Conservation (phyloP, 1,140 invertebrate species). For the Magallana angulata region DNA sequence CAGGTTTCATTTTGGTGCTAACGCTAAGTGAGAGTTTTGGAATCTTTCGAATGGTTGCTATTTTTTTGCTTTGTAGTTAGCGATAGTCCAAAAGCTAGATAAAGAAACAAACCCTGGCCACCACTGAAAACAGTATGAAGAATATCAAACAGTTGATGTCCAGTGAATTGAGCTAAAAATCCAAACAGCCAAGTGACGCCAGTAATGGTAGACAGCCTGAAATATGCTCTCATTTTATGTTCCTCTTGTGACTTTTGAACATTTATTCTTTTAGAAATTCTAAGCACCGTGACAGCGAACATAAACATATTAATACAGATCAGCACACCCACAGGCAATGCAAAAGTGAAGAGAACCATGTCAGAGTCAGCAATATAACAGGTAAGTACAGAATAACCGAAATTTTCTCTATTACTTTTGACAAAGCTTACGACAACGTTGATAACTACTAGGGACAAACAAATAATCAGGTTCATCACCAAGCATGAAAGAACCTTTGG, state of each 20-base stretch:
- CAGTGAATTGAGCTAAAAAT: background rate
- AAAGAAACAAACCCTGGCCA: conserved; percentile 14
- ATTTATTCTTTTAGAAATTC: background rate
- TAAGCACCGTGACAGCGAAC: background rate
- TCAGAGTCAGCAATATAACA: background rate
- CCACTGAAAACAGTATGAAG: conserved; percentile 9
- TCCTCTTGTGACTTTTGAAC: background rate
- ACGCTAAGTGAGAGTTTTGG: background rate
- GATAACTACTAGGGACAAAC: background rate
- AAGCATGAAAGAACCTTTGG: background rate
- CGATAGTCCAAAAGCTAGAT: background rate
- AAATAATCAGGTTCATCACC: background rate
- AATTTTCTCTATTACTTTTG: background rate
- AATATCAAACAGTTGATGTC: background rate
- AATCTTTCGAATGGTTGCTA: background rate
- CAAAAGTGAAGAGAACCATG: background rate
- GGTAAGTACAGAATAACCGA: background rate
- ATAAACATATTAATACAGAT: conserved; percentile 12
- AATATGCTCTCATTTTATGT: background rate
- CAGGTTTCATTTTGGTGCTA: background rate
- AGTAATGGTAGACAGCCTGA: conserved; percentile 1
- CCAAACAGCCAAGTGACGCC: conserved; percentile 1
- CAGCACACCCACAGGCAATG: background rate
- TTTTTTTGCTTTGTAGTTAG: background rate
- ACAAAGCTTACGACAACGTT: background rate